These are phyloP conservation scores for Timema cristinae DNA, from an alignment of 2,888 invertebrate genomes.

Conservation along the genomic window DNA sequence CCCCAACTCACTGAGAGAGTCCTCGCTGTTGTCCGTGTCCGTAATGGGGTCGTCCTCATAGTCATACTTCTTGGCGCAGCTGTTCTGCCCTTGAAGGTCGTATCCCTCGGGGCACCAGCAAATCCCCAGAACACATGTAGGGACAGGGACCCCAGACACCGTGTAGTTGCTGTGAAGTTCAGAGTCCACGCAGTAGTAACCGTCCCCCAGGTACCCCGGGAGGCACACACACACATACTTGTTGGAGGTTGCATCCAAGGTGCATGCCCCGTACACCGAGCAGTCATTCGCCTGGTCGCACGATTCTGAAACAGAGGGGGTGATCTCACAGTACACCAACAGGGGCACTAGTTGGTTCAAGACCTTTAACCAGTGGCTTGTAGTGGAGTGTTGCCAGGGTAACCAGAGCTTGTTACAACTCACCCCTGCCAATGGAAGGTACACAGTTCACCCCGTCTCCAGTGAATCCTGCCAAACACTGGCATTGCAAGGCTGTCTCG, in stretches of 20 bases:
- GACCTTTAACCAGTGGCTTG: no score
- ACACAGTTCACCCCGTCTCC: constrained; percentile 64
- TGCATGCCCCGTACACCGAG: constrained; percentile 52
- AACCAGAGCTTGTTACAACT: background rate
- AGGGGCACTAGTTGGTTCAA: no score
- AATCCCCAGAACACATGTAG: constrained; percentile 47
- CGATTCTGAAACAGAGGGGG: constrained; percentile 38
- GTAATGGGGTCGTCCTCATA: constrained; percentile 7
- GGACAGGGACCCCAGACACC: constrained; percentile 44
- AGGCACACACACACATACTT: constrained; percentile 60
- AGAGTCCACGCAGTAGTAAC: constrained; percentile 43
- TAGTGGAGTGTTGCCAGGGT: no score
- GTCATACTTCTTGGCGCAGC: constrained; percentile 9
- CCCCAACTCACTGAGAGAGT: background rate
- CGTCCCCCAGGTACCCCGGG: constrained; percentile 75
- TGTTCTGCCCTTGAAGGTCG: constrained; percentile 43
- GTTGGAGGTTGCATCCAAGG: constrained; percentile 41
- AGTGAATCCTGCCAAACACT: constrained; percentile 61
- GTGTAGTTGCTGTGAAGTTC: constrained; percentile 29
- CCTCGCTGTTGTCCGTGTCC: background rate
- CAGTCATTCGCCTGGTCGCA: constrained; percentile 57
- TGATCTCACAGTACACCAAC: no score
- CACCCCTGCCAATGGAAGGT: constrained; percentile 32
- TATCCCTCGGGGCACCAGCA: constrained; percentile 61
- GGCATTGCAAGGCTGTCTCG: constrained; percentile 27